Evolutionary conservation across 1,140 invertebrate species (phyloP), one percentile per base, ranked within the genome.

Genomic region (Camponotus floridanus): DNA sequence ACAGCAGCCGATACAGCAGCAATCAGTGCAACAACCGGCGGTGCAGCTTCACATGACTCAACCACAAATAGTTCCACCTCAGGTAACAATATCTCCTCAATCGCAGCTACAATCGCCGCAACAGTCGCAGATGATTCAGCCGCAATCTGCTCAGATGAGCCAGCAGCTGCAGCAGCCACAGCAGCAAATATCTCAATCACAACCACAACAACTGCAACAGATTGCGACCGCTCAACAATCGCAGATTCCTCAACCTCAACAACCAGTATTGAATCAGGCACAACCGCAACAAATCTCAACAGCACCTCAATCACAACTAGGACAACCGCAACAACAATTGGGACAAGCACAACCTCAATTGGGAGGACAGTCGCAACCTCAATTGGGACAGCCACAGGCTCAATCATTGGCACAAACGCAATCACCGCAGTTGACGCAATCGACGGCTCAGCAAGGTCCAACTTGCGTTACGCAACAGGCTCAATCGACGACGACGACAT

Each of bases 71-170:
- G 85, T 88, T n/a, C 45, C 88, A 31, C 11, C 87, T 9, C 91
- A 91, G 48, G 48, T 83, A n/a, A 48, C 90, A 26, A 86, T 83
- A 36, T 26, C 83, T 5, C 76, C 87, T 70, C 76, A 88, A 13
- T 91, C 92, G 21, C 71, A 87, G 31, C 85, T 93, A 36, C 91
- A 88, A 81, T 73, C 93, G 51, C 84, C 88, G 26, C 93, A 94
- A 39, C 91, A 87, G 76, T 80, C 93, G 36, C 94, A 93, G 33
- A 86, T 88, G 13, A 86, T 15, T 59, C 88, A 89, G 85, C 55
- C 86, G 26, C 86, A 90, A 36, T 51, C 85, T 76, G 73, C 86
- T 79, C 76, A 76, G 61, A 76, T 76, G 26, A 76, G 70, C 68
- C 86, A 83, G n/a, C 87, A 78, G 79, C 51, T 51, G 15, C 71